Conservation (phyloP, 2,888 invertebrate species). For the Lithosia quadra region DNA sequence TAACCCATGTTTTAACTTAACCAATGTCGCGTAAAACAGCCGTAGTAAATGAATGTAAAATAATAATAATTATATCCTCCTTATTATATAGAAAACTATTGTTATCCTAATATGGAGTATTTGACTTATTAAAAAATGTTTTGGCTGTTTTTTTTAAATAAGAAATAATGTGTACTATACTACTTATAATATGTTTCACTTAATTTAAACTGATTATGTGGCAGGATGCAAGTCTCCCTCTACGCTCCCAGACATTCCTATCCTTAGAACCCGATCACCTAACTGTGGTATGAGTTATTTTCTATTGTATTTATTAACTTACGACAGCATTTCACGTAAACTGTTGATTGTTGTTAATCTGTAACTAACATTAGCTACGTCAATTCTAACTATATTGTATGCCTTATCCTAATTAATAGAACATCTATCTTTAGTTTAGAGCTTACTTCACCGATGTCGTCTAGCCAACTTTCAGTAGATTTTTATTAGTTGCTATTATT, state of each 20-base stretch:
- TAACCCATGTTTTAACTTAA: too few relatives aligned
- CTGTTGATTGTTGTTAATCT: slow-evolving; percentile 47
- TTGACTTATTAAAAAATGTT: neutral
- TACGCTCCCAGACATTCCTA: slow-evolving; percentile 40
- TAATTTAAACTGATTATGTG: slow-evolving; percentile 15
- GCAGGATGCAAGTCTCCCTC: slow-evolving; percentile 43
- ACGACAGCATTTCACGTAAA: slow-evolving; percentile 49
- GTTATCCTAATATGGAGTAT: too few relatives aligned
- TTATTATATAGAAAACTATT: too few relatives aligned
- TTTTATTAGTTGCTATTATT: slow-evolving; percentile 36
- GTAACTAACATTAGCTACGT: slow-evolving; percentile 59
- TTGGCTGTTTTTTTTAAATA: neutral
- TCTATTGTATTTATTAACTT: slow-evolving; percentile 37
- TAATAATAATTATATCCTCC: too few relatives aligned
- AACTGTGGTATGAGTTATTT: slow-evolving; percentile 53
- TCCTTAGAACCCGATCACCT: slow-evolving; percentile 43
- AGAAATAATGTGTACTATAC: neutral
- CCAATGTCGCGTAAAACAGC: too few relatives aligned
- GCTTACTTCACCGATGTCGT: slow-evolving; percentile 37
- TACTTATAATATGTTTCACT: neutral
- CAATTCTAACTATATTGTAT: slow-evolving; percentile 52
- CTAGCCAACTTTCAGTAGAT: slow-evolving; percentile 36
- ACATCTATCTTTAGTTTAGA: slow-evolving; percentile 26
- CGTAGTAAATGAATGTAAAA: too few relatives aligned
- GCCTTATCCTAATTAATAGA: slow-evolving; percentile 60